Conservation (phyloP, 2,797 vertebrate genomes). For the Clarias platycephalus region DNA sequence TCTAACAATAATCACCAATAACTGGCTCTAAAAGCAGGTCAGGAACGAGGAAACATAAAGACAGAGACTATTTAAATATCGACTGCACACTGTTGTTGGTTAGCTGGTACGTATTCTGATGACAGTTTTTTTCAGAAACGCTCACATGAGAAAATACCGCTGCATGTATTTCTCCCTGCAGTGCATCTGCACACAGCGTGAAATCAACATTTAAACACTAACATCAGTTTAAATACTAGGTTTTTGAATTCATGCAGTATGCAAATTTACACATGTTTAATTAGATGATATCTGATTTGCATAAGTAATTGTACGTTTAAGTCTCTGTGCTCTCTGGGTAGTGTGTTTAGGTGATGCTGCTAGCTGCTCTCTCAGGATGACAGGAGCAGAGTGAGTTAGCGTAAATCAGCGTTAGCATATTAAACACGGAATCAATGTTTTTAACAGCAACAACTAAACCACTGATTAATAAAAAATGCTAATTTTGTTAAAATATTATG, state of each 20-base stretch:
- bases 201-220: not conserved
- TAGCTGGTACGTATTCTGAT: not conserved
- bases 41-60: not conserved
- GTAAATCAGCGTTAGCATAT: not conserved
- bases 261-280: not conserved
- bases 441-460: not conserved
- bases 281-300: not conserved
- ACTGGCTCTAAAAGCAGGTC: not conserved
- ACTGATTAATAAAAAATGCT: not conserved
- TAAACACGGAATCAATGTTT: not conserved
- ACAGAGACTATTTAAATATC: not conserved
- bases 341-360: not conserved
- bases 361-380: not conserved
- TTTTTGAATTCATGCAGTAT: not conserved
- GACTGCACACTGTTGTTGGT: not conserved
- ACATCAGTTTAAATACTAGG: not conserved
- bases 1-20: not conserved
- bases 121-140: not conserved
- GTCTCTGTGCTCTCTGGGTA: not conserved
- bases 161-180: too few species aligned
- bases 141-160: not conserved
- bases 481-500: not conserved
- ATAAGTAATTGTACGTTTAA: not conserved
- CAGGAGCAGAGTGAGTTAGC: not conserved
- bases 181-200: too few species aligned